phyloP scores from a whole-genome alignment of 2,888 invertebrate species.

The Tachystola acroxantha region DNA sequence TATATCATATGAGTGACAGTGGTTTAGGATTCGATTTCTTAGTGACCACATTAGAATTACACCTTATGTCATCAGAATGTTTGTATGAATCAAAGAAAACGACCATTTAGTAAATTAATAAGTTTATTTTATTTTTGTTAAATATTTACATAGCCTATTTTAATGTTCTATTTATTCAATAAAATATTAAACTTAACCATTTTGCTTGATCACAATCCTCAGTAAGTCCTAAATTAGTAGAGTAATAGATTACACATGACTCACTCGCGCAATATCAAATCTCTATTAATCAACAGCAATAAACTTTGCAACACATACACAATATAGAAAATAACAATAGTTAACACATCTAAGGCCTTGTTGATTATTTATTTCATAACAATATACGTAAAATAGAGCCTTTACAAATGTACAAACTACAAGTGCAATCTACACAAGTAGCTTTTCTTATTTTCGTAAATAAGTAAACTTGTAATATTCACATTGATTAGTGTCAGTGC shows the following conservation, averaged over 20 bases:
- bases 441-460: too few relatives aligned
- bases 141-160: constrained; percentile 71
- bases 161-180: constrained; percentile 57
- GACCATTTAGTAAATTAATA: constrained; percentile 76
- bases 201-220: constrained; percentile 67
- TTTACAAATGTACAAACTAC: not conserved
- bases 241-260: constrained; percentile 1
- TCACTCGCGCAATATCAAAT: constrained; percentile 17
- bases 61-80: too few relatives aligned
- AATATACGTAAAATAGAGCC: not conserved
- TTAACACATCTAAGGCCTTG: constrained; percentile 63
- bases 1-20: too few relatives aligned
- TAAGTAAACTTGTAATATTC: not conserved
- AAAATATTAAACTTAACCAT: constrained; percentile 74
- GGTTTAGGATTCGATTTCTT: too few relatives aligned
- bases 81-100: too few relatives aligned
- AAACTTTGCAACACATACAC: constrained; percentile 52
- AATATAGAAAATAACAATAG: constrained; percentile 48
- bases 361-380: constrained; percentile 20
- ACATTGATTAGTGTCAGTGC: too few relatives aligned
- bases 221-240: constrained; percentile 45
- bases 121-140: constrained; percentile 70
- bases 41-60: too few relatives aligned
- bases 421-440: not conserved
- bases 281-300: constrained; percentile 33